phyloP scores from a whole-genome alignment of 2,888 invertebrate genomes.

The Lasioglossum morio region DNA sequence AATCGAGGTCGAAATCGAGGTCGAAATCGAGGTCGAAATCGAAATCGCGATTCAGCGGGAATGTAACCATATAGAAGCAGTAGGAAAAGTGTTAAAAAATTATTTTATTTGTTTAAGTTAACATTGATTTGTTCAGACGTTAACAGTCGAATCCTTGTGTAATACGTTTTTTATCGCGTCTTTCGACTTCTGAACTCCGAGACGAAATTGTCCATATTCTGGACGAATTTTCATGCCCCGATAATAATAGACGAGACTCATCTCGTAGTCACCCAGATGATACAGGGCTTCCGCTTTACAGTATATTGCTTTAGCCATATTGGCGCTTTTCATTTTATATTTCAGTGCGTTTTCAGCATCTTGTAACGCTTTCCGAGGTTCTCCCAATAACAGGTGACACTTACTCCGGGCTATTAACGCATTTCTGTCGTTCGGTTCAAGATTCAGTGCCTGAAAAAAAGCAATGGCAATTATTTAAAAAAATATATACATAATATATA shows the following conservation, averaged over 20 bases:
- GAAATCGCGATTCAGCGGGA: no score
- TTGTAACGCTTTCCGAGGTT: conserved; percentile 91
- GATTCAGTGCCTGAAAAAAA: conserved; percentile 91
- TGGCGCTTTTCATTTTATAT: conserved; percentile 87
- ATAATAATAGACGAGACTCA: conserved; percentile 96
- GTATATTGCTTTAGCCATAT: conserved; percentile 90
- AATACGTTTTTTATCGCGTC: conserved; percentile 97
- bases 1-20: no score
- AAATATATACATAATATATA: not conserved
- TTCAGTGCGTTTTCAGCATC: conserved; percentile 94
- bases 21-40: no score
- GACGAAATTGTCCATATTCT: conserved; percentile 91
- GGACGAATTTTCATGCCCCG: conserved; percentile 93
- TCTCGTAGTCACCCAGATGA: conserved; percentile 96
- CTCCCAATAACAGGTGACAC: conserved; percentile 94
- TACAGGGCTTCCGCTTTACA: conserved; percentile 97
- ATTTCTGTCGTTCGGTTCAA: conserved; percentile 93
- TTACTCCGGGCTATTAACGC: conserved; percentile 95
- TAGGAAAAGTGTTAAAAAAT: no score
- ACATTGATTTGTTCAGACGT: conserved; percentile 4
- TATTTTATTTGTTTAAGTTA: not conserved
- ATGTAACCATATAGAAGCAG: no score
- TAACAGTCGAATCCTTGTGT: conserved; percentile 40
- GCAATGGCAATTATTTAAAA: not conserved
- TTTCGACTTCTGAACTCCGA: conserved; percentile 96